Evolutionary conservation across 2,888 invertebrate genomes (phyloP).

Genomic region (Conops quadrifasciatus): DNA sequence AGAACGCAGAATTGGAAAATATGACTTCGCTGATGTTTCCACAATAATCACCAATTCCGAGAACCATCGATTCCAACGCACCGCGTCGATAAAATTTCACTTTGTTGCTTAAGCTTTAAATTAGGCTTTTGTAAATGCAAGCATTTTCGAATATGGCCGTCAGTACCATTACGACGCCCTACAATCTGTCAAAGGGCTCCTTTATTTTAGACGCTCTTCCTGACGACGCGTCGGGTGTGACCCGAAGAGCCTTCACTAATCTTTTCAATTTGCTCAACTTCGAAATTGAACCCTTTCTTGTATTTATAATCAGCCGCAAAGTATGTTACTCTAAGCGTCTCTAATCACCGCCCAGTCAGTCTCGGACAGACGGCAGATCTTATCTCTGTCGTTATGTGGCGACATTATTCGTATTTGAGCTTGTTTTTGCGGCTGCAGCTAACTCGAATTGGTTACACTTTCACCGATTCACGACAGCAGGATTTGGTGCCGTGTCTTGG

Average conservation of each 20-base stretch:
- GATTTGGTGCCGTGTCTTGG: not conserved
- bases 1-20: too few species aligned
- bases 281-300: slow-evolving; percentile 42
- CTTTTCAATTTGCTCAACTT: slow-evolving; percentile 48
- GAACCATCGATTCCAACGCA: too few species aligned
- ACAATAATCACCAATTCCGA: too few species aligned
- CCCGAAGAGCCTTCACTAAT: slow-evolving; percentile 37
- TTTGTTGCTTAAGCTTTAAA: too few species aligned
- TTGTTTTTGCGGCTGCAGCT: not conserved
- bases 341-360: not conserved
- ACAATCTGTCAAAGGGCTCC: too few species aligned
- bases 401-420: slow-evolving; percentile 16
- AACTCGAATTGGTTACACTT: slow-evolving; percentile 14
- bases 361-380: slow-evolving; percentile 1
- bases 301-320: slow-evolving; percentile 19
- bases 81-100: too few species aligned
- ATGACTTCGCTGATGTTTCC: too few species aligned
- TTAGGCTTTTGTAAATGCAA: too few species aligned
- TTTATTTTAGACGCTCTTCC: too few species aligned
- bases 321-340: not conserved
- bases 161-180: too few species aligned
- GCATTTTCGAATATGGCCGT: too few species aligned
- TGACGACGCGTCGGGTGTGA: too few species aligned
- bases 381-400: slow-evolving; percentile 19
- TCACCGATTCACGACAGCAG: not conserved